These are phyloP conservation scores for Hydrocynus forskahlii DNA, from an alignment of 2,797 vertebrate genomes.

Conservation along the genomic window DNA sequence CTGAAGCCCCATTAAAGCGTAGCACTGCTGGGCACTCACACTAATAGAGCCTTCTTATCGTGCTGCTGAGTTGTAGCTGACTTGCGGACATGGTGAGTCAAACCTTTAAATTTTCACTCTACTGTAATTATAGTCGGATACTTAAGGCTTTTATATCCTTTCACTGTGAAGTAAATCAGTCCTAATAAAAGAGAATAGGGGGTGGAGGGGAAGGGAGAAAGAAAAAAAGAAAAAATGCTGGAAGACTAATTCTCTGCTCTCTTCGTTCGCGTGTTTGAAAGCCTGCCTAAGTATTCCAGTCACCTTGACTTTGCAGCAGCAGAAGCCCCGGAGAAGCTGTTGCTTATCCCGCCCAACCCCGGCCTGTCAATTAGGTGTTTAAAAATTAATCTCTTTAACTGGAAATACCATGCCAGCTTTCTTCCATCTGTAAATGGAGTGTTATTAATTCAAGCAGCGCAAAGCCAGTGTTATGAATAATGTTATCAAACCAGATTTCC, in stretches of 20 bases:
- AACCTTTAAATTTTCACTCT: conserved; percentile 84
- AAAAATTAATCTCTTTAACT: conserved; percentile 91
- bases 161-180: conserved; percentile 84
- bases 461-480: conserved; percentile 85
- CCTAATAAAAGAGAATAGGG: conserved; percentile 82
- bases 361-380: conserved; percentile 88
- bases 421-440: conserved; percentile 86
- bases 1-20: conserved; percentile 78
- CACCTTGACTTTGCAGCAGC: conserved; percentile 87
- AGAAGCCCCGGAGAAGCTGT: conserved; percentile 74
- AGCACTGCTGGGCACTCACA: conserved; percentile 66
- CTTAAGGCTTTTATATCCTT: conserved; percentile 86
- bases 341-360: conserved; percentile 86
- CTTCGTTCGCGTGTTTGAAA: conserved; percentile 70
- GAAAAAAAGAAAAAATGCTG: conserved; percentile 67
- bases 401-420: conserved; percentile 84
- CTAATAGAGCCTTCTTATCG: conserved; percentile 75
- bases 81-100: conserved; percentile 84
- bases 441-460: conserved; percentile 86
- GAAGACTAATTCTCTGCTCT: conserved; percentile 81
- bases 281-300: conserved; percentile 80
- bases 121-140: conserved; percentile 82
- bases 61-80: conserved; percentile 75
- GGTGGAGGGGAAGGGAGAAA: conserved; percentile 61
- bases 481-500: conserved; percentile 90